A percentile compares a stretch with the other conserved stretches of the same genome.
Conservation (phyloP, 2,113 vertebrate genomes). For the Sterna hirundo region DNA sequence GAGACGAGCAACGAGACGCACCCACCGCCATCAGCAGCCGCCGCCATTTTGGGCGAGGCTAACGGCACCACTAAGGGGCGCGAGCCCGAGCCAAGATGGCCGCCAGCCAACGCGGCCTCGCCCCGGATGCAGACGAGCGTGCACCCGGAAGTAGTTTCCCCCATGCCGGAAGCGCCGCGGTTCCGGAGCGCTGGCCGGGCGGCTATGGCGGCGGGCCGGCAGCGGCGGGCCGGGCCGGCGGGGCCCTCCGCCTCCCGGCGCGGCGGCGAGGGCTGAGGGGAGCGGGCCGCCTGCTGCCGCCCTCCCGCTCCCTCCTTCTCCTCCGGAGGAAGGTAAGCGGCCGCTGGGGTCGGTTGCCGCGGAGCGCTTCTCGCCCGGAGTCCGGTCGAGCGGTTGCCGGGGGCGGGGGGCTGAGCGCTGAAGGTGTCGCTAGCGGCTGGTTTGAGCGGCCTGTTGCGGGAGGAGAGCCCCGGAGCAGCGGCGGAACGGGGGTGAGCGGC, state of each 20-base stretch:
- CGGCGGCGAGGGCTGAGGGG: slow-evolving; percentile 37
- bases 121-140: background rate
- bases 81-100: background rate
- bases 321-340: slow-evolving; percentile 11
- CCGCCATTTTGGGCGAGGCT: slow-evolving; percentile 1
- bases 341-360: background rate
- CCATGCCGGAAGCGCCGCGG: background rate
- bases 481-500: background rate
- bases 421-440: background rate
- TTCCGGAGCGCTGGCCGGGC: background rate
- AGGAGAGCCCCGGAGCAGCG: background rate
- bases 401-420: background rate
- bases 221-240: background rate
- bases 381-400: fast-evolving
- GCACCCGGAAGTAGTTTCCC: background rate
- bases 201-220: background rate
- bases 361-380: too few relatives aligned
- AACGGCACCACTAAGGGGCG: fast-evolving
- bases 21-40: fast-evolving
- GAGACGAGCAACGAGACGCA: fast-evolving
- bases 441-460: background rate
- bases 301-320: slow-evolving; percentile 55
- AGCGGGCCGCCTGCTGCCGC: slow-evolving; percentile 27
- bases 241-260: background rate
- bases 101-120: background rate